phyloP scores from a whole-genome alignment of 2,113 vertebrate genomes.

The Eolophus roseicapilla region DNA sequence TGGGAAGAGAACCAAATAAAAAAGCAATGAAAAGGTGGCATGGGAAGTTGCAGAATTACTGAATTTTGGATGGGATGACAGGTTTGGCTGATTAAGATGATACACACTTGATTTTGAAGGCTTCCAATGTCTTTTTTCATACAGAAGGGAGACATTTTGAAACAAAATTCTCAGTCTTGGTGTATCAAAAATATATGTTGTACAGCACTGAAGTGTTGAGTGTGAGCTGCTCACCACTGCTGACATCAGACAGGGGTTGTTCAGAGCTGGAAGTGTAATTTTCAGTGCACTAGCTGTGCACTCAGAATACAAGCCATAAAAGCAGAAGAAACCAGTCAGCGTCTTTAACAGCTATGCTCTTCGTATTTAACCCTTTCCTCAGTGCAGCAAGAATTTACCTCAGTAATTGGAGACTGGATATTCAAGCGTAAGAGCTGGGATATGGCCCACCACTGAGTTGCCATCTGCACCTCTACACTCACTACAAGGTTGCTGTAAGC shows the following conservation, averaged over 20 bases:
- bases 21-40: neutral
- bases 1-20: neutral
- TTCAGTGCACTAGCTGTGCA: neutral
- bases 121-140: neutral
- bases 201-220: neutral
- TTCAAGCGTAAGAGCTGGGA: neutral
- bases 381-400: neutral
- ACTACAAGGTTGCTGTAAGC: neutral
- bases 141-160: neutral
- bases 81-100: neutral
- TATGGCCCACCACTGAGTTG: neutral
- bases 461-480: neutral
- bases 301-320: neutral
- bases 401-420: neutral
- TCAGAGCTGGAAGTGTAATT: neutral
- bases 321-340: neutral
- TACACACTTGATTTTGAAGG: neutral
- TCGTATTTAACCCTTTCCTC: neutral
- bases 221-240: neutral
- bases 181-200: neutral
- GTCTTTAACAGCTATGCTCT: neutral
- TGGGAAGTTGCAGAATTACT: neutral
- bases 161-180: neutral
- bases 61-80: neutral
- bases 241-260: neutral